phyloP scores from a whole-genome alignment of 2,888 invertebrate species.

The Parnassius glacialis region DNA sequence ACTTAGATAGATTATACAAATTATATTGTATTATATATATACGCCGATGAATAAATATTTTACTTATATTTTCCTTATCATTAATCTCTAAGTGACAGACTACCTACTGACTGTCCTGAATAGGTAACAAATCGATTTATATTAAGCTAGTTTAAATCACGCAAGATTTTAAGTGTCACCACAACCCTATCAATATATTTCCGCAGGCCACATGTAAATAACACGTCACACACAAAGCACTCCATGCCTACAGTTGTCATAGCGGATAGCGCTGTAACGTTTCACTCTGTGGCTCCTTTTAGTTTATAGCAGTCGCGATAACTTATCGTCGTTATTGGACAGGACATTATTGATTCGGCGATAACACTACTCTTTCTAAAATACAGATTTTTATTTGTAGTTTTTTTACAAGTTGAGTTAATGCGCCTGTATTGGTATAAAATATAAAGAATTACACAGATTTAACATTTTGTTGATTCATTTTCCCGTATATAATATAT shows the following conservation, averaged over 20 bases:
- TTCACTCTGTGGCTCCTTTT: conserved; percentile 55
- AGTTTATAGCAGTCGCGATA: conserved; percentile 46
- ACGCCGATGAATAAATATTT: no score
- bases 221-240: conserved; percentile 47
- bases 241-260: conserved; percentile 21
- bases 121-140: no score
- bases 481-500: no score
- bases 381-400: conserved; percentile 60
- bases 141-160: neutral
- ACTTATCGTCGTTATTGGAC: conserved; percentile 55
- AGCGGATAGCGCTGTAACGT: conserved; percentile 42
- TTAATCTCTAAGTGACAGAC: no score
- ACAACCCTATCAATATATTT: conserved; percentile 29
- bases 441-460: no score
- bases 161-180: neutral
- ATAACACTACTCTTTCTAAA: conserved; percentile 60
- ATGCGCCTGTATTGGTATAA: no score
- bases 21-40: no score
- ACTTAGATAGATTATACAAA: no score
- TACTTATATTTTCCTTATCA: no score
- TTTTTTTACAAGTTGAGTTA: neutral
- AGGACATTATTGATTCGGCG: conserved; percentile 72
- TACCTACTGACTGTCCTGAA: no score
- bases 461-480: no score
- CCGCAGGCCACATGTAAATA: conserved; percentile 44